These are phyloP conservation scores for Brachystomella parvula DNA, from an alignment of 1,140 invertebrate species.

Conservation along the genomic window DNA sequence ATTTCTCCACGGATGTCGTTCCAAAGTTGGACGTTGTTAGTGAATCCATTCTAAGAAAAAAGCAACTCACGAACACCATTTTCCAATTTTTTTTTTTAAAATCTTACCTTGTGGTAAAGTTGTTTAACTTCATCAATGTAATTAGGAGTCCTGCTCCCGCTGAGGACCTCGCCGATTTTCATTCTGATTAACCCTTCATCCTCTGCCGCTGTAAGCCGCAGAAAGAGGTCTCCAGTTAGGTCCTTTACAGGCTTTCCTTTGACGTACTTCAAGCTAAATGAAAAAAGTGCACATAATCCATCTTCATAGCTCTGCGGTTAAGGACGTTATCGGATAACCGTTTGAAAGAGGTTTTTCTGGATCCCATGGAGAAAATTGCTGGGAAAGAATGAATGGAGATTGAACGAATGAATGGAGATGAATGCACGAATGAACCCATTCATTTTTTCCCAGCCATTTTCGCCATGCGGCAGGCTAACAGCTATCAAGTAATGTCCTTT, in stretches of 20 bases:
- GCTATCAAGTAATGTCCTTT: background rate
- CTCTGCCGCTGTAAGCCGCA: background rate
- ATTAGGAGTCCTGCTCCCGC: slow-evolving; percentile 62
- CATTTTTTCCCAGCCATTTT: too few relatives aligned
- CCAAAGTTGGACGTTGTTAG: slow-evolving; percentile 93
- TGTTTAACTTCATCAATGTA: slow-evolving; percentile 89
- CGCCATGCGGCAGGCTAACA: too few relatives aligned
- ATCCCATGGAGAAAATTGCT: too few relatives aligned
- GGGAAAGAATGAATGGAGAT: too few relatives aligned
- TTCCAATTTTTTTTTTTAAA: slow-evolving; percentile 7
- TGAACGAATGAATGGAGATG: too few relatives aligned
- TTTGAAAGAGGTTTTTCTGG: too few relatives aligned
- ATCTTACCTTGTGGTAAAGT: slow-evolving; percentile 65
- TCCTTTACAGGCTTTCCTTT: background rate
- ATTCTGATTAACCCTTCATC: slow-evolving; percentile 75
- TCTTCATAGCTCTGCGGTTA: background rate
- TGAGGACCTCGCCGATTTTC: slow-evolving; percentile 63
- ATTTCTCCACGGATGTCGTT: slow-evolving; percentile 79
- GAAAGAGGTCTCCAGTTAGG: background rate
- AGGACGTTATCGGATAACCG: background rate
- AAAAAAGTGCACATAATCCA: background rate
- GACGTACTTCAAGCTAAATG: background rate
- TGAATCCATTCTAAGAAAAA: slow-evolving; percentile 77
- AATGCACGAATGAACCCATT: too few relatives aligned
- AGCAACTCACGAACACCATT: background rate